phyloP scores from a whole-genome alignment of 2,113 vertebrate genomes.

The Silurus meridionalis region DNA sequence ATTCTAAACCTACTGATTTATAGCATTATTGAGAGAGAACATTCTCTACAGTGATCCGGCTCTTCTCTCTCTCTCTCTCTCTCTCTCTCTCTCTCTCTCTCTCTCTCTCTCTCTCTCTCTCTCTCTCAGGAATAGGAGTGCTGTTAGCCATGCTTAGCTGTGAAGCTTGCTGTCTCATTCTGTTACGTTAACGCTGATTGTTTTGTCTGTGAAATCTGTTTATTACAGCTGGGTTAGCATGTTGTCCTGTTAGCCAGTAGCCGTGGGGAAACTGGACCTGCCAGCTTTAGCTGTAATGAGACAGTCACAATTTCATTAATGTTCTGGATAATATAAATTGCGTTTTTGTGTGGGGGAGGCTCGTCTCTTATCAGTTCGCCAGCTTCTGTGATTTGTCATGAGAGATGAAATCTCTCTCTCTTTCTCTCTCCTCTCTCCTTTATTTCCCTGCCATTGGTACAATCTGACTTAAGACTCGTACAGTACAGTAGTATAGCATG shows the following conservation, averaged over 20 bases:
- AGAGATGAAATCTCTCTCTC: not conserved
- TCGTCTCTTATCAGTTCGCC: not conserved
- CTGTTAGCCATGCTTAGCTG: not conserved
- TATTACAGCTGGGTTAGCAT: conserved; percentile 5
- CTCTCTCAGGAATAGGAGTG: not conserved
- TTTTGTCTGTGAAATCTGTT: not conserved
- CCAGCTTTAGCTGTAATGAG: not conserved
- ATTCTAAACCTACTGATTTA: not conserved
- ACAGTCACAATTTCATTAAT: not conserved
- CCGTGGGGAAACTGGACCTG: not conserved
- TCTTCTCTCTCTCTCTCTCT: not conserved
- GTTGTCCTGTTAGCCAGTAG: not conserved
- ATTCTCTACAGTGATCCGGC: not conserved
- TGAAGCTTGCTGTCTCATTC: not conserved
- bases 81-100: not conserved
- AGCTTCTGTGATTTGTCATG: not conserved
- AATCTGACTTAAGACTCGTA: not conserved
- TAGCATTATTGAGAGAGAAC: not conserved
- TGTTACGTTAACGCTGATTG: not conserved
- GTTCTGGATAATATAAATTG: not conserved
- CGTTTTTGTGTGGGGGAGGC: not conserved
- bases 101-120: not conserved
- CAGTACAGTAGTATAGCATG: not conserved
- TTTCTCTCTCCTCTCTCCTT: not conserved
- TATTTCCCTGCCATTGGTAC: not conserved